Evolutionary conservation across 2,888 invertebrate genomes (phyloP), one percentile per base, ranked within the genome.

Genomic region (Abrostola tripartita): DNA sequence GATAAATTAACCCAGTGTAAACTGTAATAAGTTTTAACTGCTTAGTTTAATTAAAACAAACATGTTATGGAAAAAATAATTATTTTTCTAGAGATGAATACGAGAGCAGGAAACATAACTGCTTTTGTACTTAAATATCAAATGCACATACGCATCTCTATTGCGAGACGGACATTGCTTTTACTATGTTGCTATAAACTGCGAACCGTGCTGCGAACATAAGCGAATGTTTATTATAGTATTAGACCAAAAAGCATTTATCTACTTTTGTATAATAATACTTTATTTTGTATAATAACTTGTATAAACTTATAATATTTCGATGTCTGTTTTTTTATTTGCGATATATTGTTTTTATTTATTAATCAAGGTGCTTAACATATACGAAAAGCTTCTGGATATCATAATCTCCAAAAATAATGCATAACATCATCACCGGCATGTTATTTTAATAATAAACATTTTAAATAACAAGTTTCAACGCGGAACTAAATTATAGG

Each of bases 181-280:
- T 65, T 55, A 59, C 44, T 59, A 35, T 59, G 36, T 73, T 50
- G 61, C 40, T 71, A 62, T 65, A 65, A 64, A 61, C 68, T 67
- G 71, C 68, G 44, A 66, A 62, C 51, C 64, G 63, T 62, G 61
- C 68, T 67, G 71, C 68, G 44, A 66, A 62, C 51, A 49, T 61
- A 63, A 44, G 65, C 71, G 74, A 65, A 64, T 55, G 61, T 74
- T 49, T 60, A 61, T 62, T 64, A 50, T 74, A 71, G 60, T 51
- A 63, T 66, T 72, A 76, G 70, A 79, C 79, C 81, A 81, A 85
- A 81, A 85, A 81, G 81, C 79, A 83, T 85, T 84, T 82, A 82
- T 74, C 65, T 62, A 72, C 61, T 55, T 57, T 49, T 70, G 35
- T 70, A 42, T 74, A 65, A 51, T 55, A n/a, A n/a, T n/a, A n/a